Conservation (phyloP, 23 tunicate genomes). For the Trididemnum clinides region DNA sequence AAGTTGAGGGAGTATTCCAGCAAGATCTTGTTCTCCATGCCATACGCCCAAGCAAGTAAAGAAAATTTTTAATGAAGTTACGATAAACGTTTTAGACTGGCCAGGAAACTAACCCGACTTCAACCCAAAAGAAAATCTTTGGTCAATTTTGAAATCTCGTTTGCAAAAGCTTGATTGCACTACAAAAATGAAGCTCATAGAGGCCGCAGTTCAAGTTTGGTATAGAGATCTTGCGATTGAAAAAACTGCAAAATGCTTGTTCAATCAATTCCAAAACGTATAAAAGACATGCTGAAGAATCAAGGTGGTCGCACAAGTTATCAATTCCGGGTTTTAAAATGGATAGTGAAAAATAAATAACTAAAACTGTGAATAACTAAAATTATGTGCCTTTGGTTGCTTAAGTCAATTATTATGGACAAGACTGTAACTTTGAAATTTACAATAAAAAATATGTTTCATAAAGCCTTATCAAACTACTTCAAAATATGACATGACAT, state of each 20-base stretch:
- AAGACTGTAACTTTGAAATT: not conserved
- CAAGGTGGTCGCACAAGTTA: constrained; percentile 16
- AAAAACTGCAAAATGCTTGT: constrained; percentile 21
- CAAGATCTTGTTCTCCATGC: constrained; percentile 40
- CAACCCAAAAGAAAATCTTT: not conserved
- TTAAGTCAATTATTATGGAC: not conserved
- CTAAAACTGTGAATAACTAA: not conserved
- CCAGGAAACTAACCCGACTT: not conserved
- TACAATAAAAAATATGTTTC: no score
- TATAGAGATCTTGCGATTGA: constrained; percentile 17
- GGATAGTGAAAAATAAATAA: not conserved
- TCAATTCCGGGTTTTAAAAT: not conserved
- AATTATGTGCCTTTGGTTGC: not conserved
- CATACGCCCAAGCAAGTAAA: not conserved
- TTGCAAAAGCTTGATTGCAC: constrained; percentile 30
- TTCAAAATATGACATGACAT: no score
- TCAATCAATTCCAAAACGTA: constrained; percentile 29
- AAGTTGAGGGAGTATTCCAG: constrained; percentile 24
- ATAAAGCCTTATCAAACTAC: no score
- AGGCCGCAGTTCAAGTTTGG: constrained; percentile 30
- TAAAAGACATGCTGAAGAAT: constrained; percentile 1
- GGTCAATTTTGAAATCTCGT: constrained; percentile 24
- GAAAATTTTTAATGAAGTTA: not conserved
- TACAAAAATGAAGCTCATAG: constrained; percentile 26
- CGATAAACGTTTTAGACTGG: no score